phyloP scores from a whole-genome alignment of 2,797 vertebrate species.

The Oreochromis grahami region DNA sequence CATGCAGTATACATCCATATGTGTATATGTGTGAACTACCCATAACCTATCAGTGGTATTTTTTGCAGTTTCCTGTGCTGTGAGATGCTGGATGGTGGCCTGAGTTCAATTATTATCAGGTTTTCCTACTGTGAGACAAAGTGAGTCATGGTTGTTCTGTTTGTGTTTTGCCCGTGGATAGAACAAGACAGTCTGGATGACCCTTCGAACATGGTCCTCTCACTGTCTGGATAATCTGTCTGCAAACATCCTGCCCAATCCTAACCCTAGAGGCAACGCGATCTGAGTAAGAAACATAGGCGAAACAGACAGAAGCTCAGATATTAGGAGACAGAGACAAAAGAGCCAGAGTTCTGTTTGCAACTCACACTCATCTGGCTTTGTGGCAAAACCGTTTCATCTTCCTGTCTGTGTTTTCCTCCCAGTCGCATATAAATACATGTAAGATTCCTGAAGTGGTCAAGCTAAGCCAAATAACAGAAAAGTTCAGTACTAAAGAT shows the following conservation, averaged over 20 bases:
- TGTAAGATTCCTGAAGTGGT: neutral
- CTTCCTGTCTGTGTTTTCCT: neutral
- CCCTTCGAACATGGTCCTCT: constrained; percentile 25
- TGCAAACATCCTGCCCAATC: constrained; percentile 38
- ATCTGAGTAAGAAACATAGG: constrained; percentile 3
- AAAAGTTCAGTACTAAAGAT: neutral
- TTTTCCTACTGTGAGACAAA: constrained; percentile 20
- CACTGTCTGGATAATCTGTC: constrained; percentile 47
- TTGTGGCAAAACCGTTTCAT: constrained; percentile 13
- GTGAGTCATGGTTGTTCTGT: constrained; percentile 15
- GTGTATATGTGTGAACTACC: neutral
- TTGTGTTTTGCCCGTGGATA: constrained; percentile 32
- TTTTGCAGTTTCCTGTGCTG: constrained; percentile 30
- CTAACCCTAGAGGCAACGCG: neutral
- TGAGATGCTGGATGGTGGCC: neutral
- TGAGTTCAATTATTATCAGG: constrained; percentile 10
- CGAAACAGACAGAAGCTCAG: neutral
- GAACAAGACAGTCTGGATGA: constrained; percentile 35
- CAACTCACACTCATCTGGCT: neutral
- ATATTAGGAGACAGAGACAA: constrained; percentile 3
- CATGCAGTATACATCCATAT: neutral
- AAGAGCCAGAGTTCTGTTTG: neutral
- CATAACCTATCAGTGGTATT: neutral
- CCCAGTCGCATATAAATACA: neutral
- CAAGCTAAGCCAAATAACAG: neutral